These are phyloP conservation scores for Dasyornis broadbenti DNA, from an alignment of 2,113 vertebrate genomes.

Conservation along the genomic window DNA sequence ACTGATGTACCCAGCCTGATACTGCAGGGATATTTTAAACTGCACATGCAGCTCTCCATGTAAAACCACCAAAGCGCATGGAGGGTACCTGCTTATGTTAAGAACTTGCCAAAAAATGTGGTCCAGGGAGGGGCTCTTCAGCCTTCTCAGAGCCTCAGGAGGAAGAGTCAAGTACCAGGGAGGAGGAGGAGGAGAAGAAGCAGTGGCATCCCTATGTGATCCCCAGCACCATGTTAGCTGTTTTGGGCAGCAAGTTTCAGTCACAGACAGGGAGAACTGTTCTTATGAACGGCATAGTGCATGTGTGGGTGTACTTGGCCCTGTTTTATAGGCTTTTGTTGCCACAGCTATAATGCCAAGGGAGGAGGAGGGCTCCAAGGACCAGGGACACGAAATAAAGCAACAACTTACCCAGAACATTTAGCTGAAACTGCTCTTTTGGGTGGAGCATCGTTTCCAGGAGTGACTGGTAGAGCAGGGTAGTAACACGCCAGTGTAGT, in stretches of 20 bases:
- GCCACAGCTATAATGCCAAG: neutral
- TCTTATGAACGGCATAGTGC: neutral
- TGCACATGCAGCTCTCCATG: accelerated
- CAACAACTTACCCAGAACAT: neutral
- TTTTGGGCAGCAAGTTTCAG: neutral
- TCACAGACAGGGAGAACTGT: neutral
- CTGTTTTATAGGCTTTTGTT: slow-evolving; percentile 5
- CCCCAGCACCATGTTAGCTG: accelerated
- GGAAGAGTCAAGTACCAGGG: neutral
- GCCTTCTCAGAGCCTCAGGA: neutral
- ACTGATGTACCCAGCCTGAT: neutral
- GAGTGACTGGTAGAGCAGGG: slow-evolving; percentile 38
- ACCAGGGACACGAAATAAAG: neutral
- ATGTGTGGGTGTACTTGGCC: neutral
- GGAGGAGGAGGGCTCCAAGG: neutral
- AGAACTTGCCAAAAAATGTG: neutral
- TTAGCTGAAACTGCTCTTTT: neutral
- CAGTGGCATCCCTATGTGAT: accelerated
- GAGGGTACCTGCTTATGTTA: neutral
- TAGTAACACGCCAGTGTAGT: accelerated
- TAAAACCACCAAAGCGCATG: neutral
- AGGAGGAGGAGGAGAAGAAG: neutral
- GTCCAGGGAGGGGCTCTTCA: accelerated
- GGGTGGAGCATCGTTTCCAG: slow-evolving; percentile 15
- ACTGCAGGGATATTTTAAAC: neutral